Percentiles rank a stretch among this genome's conserved stretches.
These are phyloP conservation scores for Drosophila paulistorum DNA, from an alignment of 1,140 invertebrate genomes.

Conservation along the genomic window DNA sequence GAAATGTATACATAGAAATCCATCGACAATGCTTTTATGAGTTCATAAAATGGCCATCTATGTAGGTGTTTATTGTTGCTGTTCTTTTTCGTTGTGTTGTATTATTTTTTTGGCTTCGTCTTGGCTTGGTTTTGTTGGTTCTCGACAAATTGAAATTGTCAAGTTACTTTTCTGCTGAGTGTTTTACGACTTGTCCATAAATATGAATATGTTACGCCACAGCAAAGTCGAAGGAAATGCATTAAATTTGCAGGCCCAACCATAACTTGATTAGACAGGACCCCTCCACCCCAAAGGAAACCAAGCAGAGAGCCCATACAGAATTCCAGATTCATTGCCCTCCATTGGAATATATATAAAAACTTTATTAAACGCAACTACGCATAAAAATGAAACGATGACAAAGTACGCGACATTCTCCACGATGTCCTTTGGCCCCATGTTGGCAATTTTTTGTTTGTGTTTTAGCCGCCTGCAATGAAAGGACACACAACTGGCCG, in stretches of 20 bases:
- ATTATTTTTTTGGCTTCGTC: slow-evolving; percentile 22
- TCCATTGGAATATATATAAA: slow-evolving; percentile 33
- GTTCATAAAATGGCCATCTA: slow-evolving; percentile 72
- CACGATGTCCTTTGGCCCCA: slow-evolving; percentile 46
- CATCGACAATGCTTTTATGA: slow-evolving; percentile 72
- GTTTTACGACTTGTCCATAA: slow-evolving; percentile 68
- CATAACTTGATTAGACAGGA: slow-evolving; percentile 71
- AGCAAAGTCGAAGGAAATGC: slow-evolving; percentile 36
- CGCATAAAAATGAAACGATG: slow-evolving; percentile 79
- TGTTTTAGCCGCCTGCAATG: slow-evolving; percentile 23
- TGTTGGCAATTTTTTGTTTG: slow-evolving; percentile 37
- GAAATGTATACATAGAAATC: slow-evolving; percentile 48
- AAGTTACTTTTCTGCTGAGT: slow-evolving; percentile 72
- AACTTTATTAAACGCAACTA: slow-evolving; percentile 81
- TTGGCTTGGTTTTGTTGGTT: slow-evolving; percentile 29
- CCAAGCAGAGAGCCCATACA: slow-evolving; percentile 7
- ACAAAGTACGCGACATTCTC: slow-evolving; percentile 71
- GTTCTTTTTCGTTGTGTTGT: slow-evolving; percentile 18
- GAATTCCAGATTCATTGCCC: slow-evolving; percentile 9
- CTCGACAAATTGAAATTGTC: slow-evolving; percentile 71
- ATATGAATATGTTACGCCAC: slow-evolving; percentile 61
- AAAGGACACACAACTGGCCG: not conserved
- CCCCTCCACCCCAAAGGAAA: slow-evolving; percentile 13
- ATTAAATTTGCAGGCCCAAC: slow-evolving; percentile 66
- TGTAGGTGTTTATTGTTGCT: slow-evolving; percentile 67